Evolutionary conservation across 1,140 invertebrate species (phyloP), one percentile per base, ranked within the genome.

Genomic region (Drosophila melanica): DNA sequence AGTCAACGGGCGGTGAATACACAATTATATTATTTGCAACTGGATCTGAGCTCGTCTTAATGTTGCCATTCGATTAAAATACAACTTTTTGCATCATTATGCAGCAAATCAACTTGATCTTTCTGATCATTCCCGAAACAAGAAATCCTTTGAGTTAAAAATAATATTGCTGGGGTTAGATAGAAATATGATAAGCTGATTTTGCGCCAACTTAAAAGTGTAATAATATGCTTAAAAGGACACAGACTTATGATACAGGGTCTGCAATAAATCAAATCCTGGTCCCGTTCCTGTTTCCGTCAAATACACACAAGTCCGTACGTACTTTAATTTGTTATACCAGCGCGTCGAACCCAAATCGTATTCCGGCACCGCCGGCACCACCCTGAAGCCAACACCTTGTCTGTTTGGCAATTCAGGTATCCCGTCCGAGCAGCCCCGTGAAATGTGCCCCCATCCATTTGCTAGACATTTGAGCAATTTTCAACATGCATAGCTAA

Each of bases 401-500:
- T 66, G n/a, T 12, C 47, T 41, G 20, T 16, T 18, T 44, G 37
- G 8, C 27, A 55, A 55, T 44, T 16, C 64, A 48, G 54, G 47
- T 45, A 45, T 39, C 23, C 33, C 23, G 27, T 4, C 41, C 18
- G 11, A n/a, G 27, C 41, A 42, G 23, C 3, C 12, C 12, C 59
- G 14, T 16, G 30, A 33, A 37, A 54, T 33, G 33, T 16, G 47
- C 9, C 57, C 27, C 37, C 53, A 9, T 33, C 27, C 54, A 14
- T 58, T 55, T 71, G 58, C 62, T 68, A 50, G 63, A 59, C 62
- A 63, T 60, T 58, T 74, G 70, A 75, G 66, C 37, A 70, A 64
- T 70, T 75, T 78, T 78, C n/a, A 76, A 55, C 80, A 79, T 82
- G 80, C 80, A 84, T 82, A 70, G 81, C 63, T 79, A 79, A 84